Evolutionary conservation across 2,888 invertebrate genomes (phyloP).

Genomic region (Tyria jacobaeae): DNA sequence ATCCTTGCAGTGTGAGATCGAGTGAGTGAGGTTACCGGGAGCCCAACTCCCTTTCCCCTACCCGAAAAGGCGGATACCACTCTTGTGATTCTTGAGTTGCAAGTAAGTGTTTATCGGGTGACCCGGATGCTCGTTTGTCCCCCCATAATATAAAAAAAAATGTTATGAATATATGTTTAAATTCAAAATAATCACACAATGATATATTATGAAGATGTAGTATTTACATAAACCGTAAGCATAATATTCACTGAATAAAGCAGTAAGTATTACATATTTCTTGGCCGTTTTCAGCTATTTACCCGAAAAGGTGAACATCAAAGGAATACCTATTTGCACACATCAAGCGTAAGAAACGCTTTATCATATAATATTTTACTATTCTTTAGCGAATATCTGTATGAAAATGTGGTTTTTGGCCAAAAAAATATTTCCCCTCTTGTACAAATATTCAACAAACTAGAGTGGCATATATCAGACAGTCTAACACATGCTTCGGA

Average conservation of each 20-base stretch:
- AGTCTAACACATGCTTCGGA: no score
- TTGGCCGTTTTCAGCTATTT: slow-evolving; percentile 12
- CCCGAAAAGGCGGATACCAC: no score
- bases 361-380: slow-evolving; percentile 13
- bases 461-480: not conserved
- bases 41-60: no score
- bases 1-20: no score
- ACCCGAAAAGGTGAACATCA: slow-evolving; percentile 12
- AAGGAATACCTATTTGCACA: slow-evolving; percentile 23
- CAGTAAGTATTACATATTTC: slow-evolving; percentile 2
- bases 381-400: slow-evolving; percentile 7
- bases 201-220: not conserved
- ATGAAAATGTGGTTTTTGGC: not conserved
- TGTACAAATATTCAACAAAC: not conserved
- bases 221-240: not conserved
- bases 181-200: no score
- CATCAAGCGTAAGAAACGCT: slow-evolving; percentile 6
- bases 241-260: not conserved
- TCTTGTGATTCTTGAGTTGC: no score
- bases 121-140: no score
- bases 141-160: no score
- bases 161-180: no score
- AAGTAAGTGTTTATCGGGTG: no score
- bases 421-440: not conserved
- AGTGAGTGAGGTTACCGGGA: no score